Base-by-base conservation (phyloP, 2,797 vertebrate species). In the Hoplostethus mediterraneus region DNA sequence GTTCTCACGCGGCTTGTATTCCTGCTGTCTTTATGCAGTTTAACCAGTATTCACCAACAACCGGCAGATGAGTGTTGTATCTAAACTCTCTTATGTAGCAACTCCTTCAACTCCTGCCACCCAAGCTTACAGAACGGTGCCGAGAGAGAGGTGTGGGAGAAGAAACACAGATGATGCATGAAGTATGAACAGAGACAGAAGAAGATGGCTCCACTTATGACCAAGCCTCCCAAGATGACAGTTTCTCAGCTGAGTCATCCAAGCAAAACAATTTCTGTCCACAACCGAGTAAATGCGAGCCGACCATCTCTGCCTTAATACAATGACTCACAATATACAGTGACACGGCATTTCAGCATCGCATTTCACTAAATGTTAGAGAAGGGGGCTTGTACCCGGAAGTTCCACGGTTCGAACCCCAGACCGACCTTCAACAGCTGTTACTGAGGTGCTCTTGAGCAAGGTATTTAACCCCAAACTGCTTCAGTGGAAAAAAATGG, bases 81-180 rank as follows among this genome's bases (percentile, higher is more conserved):
- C 3, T 5, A 68, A 63, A 71, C 45, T 31, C 6, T 70, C 52
- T 79, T 58, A 51, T n/a, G 45, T 59, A 58, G 77, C 63, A 10
- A 33, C 6, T 33, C 55, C 49, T 38, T 2, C 31, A 70, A 70
- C 71, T 21, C 48, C 69, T 61, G 74, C 82, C 66, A 45, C 56
- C 30, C 51, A 33, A 6, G 33, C 54, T 31, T 71, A 75, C 9
- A 16, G 53, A 51, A 59, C 49, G 12, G 62, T 67, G 68, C 36
- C 47, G 76, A 65, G 61, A 70, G 56, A 73, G 31, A 54, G 71
- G 77, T 54, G 81, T 77, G 77, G 77, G 80, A 80, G 48, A 70
- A 70, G 64, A 77, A 63, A 80, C 64, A 58, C 80, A 79, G 82
- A 82, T 70, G 78, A 78, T 82, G 79, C 84, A 63, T 81, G 80